phyloP scores from a whole-genome alignment of 92 coral and sea anemone species.

The Paragorgia papillata region DNA sequence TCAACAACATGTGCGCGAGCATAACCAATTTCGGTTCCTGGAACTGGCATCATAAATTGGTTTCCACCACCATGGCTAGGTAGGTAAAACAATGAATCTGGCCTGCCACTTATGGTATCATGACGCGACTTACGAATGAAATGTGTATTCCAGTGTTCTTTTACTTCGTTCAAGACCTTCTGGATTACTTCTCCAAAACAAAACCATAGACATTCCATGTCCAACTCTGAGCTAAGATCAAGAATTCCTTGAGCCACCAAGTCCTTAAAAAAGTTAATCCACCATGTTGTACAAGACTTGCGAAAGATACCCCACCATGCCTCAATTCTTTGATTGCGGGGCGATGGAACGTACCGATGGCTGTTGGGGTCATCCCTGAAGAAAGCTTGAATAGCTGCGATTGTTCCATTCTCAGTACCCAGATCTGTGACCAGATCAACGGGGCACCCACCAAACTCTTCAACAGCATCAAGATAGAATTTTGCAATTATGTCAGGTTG shows the following conservation, averaged over 20 bases:
- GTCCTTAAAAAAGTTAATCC: constrained; percentile 54
- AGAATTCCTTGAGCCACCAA: constrained; percentile 39
- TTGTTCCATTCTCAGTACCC: constrained; percentile 69
- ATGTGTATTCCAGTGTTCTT: constrained; percentile 74
- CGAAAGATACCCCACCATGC: constrained; percentile 52
- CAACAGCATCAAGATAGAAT: constrained; percentile 63
- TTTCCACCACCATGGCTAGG: constrained; percentile 58
- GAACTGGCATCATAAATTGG: constrained; percentile 58
- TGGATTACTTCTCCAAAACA: constrained; percentile 57
- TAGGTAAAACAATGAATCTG: constrained; percentile 68
- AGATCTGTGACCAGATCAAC: constrained; percentile 61
- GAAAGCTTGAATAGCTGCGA: constrained; percentile 62
- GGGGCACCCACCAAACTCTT: constrained; percentile 67
- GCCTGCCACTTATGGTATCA: constrained; percentile 68
- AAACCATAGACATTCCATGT: constrained; percentile 68
- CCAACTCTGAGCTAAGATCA: constrained; percentile 53
- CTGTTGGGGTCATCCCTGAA: constrained; percentile 60
- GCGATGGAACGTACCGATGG: constrained; percentile 58
- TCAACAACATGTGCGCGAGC: constrained; percentile 54
- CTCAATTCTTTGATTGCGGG: constrained; percentile 55
- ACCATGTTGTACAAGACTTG: constrained; percentile 54
- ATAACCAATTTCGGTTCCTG: constrained; percentile 57
- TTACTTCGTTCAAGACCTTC: constrained; percentile 51
- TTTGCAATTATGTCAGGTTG: constrained; percentile 58
- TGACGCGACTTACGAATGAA: constrained; percentile 56